Conservation (phyloP, 2,888 invertebrate species). For the Eupithecia tripunctaria region DNA sequence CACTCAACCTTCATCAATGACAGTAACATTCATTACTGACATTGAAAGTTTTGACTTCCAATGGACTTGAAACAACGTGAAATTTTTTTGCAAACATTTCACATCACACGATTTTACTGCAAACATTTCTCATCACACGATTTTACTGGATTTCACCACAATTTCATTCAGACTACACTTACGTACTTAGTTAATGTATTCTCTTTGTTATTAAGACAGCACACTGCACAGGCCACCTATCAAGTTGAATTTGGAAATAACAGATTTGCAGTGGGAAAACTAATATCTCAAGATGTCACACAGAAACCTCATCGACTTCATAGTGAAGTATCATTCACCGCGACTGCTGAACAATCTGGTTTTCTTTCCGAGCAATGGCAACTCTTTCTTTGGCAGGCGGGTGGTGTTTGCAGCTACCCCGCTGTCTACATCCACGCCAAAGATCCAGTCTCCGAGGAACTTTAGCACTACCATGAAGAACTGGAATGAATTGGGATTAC, state of each 20-base stretch:
- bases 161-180: no score
- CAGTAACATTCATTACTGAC: no score
- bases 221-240: no score
- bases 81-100: no score
- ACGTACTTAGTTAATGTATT: no score
- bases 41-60: no score
- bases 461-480: constrained; percentile 63
- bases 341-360: constrained; percentile 75
- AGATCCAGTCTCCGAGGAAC: constrained; percentile 65
- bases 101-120: no score
- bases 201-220: no score
- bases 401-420: constrained; percentile 58
- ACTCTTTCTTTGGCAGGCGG: constrained; percentile 75
- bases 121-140: no score
- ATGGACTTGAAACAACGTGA: no score
- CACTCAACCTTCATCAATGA: no score
- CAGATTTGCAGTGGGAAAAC: background rate
- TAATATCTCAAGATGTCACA: constrained; percentile 66
- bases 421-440: constrained; percentile 64
- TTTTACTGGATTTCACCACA: no score
- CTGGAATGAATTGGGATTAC: constrained; percentile 57
- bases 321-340: constrained; percentile 77
- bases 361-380: constrained; percentile 77
- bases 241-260: background rate
- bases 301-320: constrained; percentile 76